phyloP scores from a whole-genome alignment of 2,888 invertebrate genomes.

The Amphipyra berbera region DNA sequence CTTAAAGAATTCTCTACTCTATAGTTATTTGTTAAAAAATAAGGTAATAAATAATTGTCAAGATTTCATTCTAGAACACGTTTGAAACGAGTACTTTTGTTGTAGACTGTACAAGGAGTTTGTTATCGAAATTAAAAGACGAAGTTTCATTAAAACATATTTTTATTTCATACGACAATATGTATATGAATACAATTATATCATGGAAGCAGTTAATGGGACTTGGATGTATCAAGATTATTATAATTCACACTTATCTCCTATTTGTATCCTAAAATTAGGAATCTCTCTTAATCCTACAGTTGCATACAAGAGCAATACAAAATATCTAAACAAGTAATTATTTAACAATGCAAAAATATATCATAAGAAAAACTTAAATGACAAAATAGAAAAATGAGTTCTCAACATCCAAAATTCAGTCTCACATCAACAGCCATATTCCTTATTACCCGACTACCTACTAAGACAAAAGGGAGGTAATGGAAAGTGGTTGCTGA shows the following conservation, averaged over 20 bases:
- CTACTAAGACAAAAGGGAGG: conserved; percentile 32
- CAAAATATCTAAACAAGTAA: conserved; percentile 49
- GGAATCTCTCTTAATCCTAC: conserved; percentile 57
- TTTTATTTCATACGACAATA: conserved; percentile 81
- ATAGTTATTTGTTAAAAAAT: too few species aligned
- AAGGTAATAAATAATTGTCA: too few species aligned
- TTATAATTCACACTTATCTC: conserved; percentile 58
- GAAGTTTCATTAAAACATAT: conserved; percentile 72
- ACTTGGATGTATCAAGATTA: conserved; percentile 70
- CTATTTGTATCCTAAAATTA: conserved; percentile 52
- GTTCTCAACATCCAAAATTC: conserved; percentile 57
- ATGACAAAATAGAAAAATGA: conserved; percentile 45
- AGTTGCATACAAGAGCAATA: conserved; percentile 60
- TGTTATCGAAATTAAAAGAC: conserved; percentile 39
- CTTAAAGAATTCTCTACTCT: too few species aligned
- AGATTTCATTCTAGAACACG: too few species aligned
- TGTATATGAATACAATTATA: conserved; percentile 81
- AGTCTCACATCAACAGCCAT: conserved; percentile 76
- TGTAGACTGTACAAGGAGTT: too few species aligned
- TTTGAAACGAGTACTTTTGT: too few species aligned
- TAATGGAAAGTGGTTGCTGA: conserved; percentile 68
- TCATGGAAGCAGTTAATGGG: conserved; percentile 86
- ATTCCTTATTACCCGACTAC: conserved; percentile 62
- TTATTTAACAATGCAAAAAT: conserved; percentile 48
- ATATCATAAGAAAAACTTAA: conserved; percentile 58